phyloP scores from a whole-genome alignment of 23 tunicate species.

The Clavelina lepadiformis region DNA sequence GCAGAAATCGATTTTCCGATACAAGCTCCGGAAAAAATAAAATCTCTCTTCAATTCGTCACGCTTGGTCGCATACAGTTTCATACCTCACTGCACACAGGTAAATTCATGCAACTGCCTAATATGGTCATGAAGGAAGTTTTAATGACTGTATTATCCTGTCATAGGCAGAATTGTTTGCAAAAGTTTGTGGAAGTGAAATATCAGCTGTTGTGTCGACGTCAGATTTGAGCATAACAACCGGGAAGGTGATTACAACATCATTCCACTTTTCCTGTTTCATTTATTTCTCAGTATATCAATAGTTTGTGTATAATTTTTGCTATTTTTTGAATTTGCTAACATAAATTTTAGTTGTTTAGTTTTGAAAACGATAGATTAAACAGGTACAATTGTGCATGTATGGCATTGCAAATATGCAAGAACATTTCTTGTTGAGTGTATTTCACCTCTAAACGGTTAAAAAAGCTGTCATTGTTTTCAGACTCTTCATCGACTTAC shows the following conservation, averaged over 20 bases:
- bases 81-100: conserved; percentile 51
- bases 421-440: too few species aligned
- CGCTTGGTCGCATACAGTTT: conserved; percentile 59
- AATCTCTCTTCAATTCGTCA: conserved; percentile 49
- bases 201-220: conserved; percentile 49
- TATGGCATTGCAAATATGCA: too few species aligned
- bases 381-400: too few species aligned
- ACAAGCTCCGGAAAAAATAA: conserved; percentile 56
- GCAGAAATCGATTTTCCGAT: conserved; percentile 15
- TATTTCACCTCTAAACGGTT: too few species aligned
- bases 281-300: too few species aligned
- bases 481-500: conserved; percentile 60
- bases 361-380: too few species aligned
- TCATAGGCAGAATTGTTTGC: conserved; percentile 45
- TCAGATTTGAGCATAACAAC: conserved; percentile 26
- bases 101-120: too few species aligned
- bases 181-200: conserved; percentile 41
- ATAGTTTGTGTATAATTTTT: too few species aligned
- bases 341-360: too few species aligned
- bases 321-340: too few species aligned
- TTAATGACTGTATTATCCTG: background rate
- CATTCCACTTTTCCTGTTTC: background rate
- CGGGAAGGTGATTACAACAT: conserved; percentile 63
- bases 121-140: too few species aligned
- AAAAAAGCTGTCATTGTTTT: too few species aligned